A percentile compares a stretch with the other conserved stretches of the same genome.
Evolutionary conservation across 1,140 invertebrate species (phyloP).

Genomic region (Microplitis mediator): DNA sequence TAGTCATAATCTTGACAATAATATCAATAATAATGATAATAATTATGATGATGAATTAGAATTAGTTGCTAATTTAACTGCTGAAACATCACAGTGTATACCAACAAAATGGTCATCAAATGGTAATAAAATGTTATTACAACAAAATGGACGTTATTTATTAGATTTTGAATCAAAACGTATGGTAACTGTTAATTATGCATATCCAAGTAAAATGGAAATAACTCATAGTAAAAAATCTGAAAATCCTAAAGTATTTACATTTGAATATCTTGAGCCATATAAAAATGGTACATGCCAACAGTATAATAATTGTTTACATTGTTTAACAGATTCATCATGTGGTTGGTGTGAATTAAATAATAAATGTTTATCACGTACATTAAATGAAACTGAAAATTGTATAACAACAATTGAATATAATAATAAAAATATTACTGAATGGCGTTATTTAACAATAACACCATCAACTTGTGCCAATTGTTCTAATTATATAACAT

Average conservation of each 20-base stretch:
- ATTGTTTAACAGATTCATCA: conserved; percentile 84
- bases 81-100: conserved; percentile 70
- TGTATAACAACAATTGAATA: conserved; percentile 61
- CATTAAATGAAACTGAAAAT: conserved; percentile 68
- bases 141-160: conserved; percentile 64
- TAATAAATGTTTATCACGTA: conserved; percentile 68
- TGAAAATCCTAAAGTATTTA: conserved; percentile 80
- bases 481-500: conserved; percentile 88
- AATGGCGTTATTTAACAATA: conserved; percentile 81
- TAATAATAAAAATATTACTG: conserved; percentile 51
- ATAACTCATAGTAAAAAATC: conserved; percentile 73
- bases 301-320: conserved; percentile 81
- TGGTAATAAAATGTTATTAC: conserved; percentile 64
- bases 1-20: conserved; percentile 54
- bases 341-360: conserved; percentile 90
- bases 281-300: conserved; percentile 80
- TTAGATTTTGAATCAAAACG: conserved; percentile 75
- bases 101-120: conserved; percentile 62
- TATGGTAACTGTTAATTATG: conserved; percentile 55
- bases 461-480: conserved; percentile 81
- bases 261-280: conserved; percentile 88
- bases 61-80: conserved; percentile 70
- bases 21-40: conserved; percentile 57
- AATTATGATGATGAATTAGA: conserved; percentile 54
- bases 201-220: conserved; percentile 80